Conservation (phyloP, 2,888 invertebrate genomes). For the Tinea pellionella region DNA sequence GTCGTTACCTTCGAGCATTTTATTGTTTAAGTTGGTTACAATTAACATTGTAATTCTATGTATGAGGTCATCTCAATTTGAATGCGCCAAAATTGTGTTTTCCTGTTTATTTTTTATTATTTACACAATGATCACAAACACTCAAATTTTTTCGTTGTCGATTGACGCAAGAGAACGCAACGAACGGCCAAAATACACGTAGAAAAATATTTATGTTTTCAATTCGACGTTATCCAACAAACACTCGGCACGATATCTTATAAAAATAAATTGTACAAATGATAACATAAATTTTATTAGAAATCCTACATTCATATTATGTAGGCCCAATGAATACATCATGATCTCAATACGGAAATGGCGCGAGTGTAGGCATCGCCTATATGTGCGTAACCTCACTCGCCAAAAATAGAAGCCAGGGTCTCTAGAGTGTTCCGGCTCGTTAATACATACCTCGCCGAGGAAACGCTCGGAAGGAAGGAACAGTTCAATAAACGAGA, state of each 20-base stretch:
- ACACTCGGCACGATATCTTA: conserved; percentile 2
- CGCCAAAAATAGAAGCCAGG: conserved; percentile 61
- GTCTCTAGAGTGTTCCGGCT: conserved; percentile 28
- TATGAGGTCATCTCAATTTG: neutral
- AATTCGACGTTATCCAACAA: neutral
- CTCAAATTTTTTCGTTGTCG: neutral
- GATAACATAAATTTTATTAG: neutral
- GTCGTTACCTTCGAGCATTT: neutral
- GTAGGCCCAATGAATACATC: neutral
- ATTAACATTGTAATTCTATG: conserved; percentile 1
- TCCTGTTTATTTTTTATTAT: neutral
- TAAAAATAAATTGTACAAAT: neutral
- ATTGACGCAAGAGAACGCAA: neutral
- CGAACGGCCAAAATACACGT: neutral
- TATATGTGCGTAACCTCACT: conserved; percentile 29
- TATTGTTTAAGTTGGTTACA: neutral
- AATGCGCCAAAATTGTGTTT: neutral
- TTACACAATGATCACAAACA: neutral
- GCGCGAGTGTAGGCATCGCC: conserved; percentile 4
- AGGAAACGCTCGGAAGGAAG: neutral
- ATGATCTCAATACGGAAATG: conserved; percentile 7
- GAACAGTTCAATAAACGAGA: neutral
- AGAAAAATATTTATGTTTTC: conserved; percentile 5
- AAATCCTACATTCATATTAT: neutral
- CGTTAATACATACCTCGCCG: neutral